Evolutionary conservation across 2,113 vertebrate species (phyloP).

Genomic region (Pandion haliaetus): DNA sequence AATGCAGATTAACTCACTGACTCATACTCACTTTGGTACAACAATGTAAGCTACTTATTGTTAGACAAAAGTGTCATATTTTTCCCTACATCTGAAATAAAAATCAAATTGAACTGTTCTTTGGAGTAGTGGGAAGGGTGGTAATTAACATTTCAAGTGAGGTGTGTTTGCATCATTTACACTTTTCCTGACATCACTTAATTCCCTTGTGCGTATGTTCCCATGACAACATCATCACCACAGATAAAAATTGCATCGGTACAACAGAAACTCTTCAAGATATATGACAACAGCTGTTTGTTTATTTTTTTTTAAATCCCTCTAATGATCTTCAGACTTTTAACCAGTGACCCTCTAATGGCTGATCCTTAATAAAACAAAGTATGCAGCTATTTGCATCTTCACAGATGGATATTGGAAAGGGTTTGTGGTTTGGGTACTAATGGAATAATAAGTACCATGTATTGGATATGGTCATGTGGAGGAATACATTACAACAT

Average conservation of each 20-base stretch:
- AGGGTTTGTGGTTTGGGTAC: constrained; percentile 33
- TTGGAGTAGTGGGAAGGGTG: background rate
- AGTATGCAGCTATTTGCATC: constrained; percentile 19
- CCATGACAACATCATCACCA: constrained; percentile 65
- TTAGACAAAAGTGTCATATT: constrained; percentile 67
- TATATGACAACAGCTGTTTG: constrained; percentile 62
- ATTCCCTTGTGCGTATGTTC: constrained; percentile 59
- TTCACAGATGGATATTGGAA: constrained; percentile 31
- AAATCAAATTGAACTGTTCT: constrained; percentile 44
- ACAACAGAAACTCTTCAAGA: constrained; percentile 58
- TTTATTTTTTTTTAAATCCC: constrained; percentile 33
- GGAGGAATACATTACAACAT: constrained; percentile 55
- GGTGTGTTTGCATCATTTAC: constrained; percentile 65
- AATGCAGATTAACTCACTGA: constrained; percentile 73
- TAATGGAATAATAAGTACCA: constrained; percentile 61
- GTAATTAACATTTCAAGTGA: constrained; percentile 65
- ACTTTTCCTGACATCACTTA: constrained; percentile 66
- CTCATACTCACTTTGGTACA: constrained; percentile 69
- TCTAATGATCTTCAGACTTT: constrained; percentile 51
- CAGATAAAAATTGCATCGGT: constrained; percentile 50
- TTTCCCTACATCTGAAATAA: constrained; percentile 50
- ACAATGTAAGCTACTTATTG: constrained; percentile 70
- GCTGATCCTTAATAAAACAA: constrained; percentile 40
- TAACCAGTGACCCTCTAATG: constrained; percentile 39
- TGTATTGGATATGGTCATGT: constrained; percentile 45